Evolutionary conservation across 2,888 invertebrate species (phyloP).

Genomic region (Bimastos eiseni): DNA sequence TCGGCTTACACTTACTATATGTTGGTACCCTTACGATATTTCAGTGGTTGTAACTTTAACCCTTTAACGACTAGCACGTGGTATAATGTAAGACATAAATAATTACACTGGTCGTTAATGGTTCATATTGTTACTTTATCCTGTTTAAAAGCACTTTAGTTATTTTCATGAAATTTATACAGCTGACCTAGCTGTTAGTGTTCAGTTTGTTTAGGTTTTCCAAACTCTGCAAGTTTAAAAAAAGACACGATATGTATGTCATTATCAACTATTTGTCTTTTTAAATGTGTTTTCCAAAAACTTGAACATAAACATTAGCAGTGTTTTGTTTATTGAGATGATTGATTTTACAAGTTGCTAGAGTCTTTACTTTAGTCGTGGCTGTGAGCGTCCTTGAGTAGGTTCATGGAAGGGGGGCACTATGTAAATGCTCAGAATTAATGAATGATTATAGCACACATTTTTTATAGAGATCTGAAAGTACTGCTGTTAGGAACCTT

Average conservation of each 20-base stretch:
- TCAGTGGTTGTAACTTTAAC: no score
- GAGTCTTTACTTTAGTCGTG: no score
- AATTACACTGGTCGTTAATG: no score
- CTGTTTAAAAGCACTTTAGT: not conserved
- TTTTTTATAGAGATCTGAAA: no score
- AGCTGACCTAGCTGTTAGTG: not conserved
- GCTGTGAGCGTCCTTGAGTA: no score
- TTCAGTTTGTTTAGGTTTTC: constrained; percentile 4
- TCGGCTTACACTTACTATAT: not conserved
- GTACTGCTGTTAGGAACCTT: no score
- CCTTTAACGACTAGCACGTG: no score
- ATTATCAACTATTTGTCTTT: not conserved
- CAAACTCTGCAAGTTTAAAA: not conserved
- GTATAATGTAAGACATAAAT: no score
- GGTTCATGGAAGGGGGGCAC: no score
- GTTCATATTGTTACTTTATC: not conserved
- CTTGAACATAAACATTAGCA: not conserved
- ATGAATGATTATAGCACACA: no score
- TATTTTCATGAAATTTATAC: not conserved
- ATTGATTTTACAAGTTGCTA: no score
- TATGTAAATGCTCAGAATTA: no score
- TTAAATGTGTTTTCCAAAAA: not conserved
- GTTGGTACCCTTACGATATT: not conserved
- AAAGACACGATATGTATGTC: not conserved
- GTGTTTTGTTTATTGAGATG: not conserved